These are phyloP conservation scores for Acestrorhynchus altus DNA, from an alignment of 2,797 vertebrate genomes.

Conservation along the genomic window DNA sequence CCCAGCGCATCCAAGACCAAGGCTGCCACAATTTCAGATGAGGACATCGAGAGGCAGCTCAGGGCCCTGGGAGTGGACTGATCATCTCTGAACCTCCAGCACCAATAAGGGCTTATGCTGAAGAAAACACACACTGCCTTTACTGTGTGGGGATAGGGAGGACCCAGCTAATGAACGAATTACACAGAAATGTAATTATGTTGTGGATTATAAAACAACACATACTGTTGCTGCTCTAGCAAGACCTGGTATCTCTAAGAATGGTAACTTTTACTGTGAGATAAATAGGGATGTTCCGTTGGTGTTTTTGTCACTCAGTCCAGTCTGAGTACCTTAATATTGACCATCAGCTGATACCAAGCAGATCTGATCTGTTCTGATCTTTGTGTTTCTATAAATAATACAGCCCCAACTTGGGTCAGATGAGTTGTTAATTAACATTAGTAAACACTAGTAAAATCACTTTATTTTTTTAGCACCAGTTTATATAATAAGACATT, in stretches of 20 bases:
- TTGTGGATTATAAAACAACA: constrained; percentile 6
- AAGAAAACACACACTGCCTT: constrained; percentile 29
- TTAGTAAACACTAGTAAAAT: no score
- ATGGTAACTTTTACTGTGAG: not conserved
- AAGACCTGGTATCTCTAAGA: not conserved
- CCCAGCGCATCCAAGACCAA: constrained; percentile 87
- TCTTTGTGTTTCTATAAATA: no score
- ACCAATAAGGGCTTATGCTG: constrained; percentile 36
- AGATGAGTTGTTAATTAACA: no score
- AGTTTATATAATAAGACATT: no score
- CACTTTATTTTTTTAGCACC: no score
- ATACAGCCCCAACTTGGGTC: no score
- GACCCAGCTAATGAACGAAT: constrained; percentile 20
- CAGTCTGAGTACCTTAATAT: no score
- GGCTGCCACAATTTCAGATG: constrained; percentile 88
- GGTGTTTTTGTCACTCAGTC: no score
- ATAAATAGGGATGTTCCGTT: no score
- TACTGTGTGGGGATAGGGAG: constrained; percentile 28
- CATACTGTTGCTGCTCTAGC: not conserved
- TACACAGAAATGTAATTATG: constrained; percentile 18
- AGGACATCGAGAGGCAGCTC: constrained; percentile 97
- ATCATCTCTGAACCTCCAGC: constrained; percentile 45
- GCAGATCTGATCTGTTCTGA: no score
- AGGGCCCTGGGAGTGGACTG: constrained; percentile 95
- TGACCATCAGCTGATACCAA: no score